Percentiles rank a stretch among this genome's conserved stretches.
phyloP scores from a whole-genome alignment of 1,140 invertebrate genomes.

The Xylocopa sonorina region DNA sequence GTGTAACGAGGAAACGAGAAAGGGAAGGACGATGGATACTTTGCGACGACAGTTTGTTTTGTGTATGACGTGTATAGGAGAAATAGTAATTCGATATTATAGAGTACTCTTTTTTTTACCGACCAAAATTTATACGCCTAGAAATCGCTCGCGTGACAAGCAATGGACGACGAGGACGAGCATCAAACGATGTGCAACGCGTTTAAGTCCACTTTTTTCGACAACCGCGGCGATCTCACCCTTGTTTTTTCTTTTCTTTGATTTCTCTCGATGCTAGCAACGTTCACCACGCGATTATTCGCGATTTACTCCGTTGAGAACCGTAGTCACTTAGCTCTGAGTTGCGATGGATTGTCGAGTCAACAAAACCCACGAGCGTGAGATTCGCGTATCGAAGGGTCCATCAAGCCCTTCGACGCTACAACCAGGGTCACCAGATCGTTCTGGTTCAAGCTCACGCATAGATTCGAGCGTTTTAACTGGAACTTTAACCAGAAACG shows the following conservation, averaged over 20 bases:
- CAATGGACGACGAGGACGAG: no score
- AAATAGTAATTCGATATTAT: conserved; percentile 39
- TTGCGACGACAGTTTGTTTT: conserved; percentile 42
- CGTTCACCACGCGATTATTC: no score
- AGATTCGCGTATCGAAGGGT: background rate
- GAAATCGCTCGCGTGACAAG: conserved; percentile 17
- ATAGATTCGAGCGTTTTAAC: no score
- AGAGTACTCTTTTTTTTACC: conserved; percentile 44
- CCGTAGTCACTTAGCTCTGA: conserved; percentile 8
- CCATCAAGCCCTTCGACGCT: background rate
- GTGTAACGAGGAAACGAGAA: conserved; percentile 11
- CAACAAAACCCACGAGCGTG: conserved; percentile 9
- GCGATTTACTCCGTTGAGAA: background rate
- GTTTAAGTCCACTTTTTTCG: no score
- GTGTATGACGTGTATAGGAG: conserved; percentile 23
- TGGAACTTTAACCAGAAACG: no score
- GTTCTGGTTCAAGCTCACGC: no score
- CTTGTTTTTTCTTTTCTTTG: background rate
- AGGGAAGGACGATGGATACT: conserved; percentile 7
- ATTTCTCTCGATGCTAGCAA: background rate
- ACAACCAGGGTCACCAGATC: no score
- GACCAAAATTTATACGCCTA: conserved; percentile 53
- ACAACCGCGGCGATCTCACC: background rate
- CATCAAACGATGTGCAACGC: no score
- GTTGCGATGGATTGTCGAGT: conserved; percentile 13